Evolutionary conservation across 37 sponge, comb jelly and placozoan genomes (phyloP).

Genomic region (Beroe ovata): DNA sequence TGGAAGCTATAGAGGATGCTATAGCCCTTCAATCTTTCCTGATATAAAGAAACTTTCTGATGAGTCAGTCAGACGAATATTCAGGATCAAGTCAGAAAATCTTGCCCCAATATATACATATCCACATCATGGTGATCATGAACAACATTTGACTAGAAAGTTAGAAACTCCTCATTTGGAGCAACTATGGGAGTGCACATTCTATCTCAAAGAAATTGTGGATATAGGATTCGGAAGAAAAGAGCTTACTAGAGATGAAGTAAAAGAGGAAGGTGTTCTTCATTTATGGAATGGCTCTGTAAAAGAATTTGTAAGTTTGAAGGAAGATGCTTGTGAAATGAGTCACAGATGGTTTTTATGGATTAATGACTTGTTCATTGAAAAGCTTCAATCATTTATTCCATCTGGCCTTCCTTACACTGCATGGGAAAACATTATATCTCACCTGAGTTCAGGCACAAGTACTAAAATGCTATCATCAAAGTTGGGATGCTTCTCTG

Average conservation of each 20-base stretch:
- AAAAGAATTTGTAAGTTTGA: neutral
- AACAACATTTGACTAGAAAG: neutral
- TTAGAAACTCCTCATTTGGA: neutral
- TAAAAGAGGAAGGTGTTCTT: neutral
- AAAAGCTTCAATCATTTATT: neutral
- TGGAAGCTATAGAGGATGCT: neutral
- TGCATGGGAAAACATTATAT: neutral
- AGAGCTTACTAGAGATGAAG: neutral
- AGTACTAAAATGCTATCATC: neutral
- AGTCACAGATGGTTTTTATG: neutral
- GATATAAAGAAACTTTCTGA: neutral
- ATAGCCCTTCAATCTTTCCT: neutral
- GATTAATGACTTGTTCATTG: neutral
- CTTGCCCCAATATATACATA: no score
- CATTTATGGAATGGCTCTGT: neutral
- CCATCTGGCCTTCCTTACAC: neutral
- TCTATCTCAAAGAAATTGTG: neutral
- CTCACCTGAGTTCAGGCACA: neutral
- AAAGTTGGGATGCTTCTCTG: neutral
- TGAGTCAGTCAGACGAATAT: neutral
- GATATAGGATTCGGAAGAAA: neutral
- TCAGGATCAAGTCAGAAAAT: neutral
- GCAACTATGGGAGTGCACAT: neutral
- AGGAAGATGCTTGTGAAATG: neutral
- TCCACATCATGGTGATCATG: no score